These are phyloP conservation scores for Cololabis saira DNA, from an alignment of 2,113 vertebrate genomes.

Conservation along the genomic window DNA sequence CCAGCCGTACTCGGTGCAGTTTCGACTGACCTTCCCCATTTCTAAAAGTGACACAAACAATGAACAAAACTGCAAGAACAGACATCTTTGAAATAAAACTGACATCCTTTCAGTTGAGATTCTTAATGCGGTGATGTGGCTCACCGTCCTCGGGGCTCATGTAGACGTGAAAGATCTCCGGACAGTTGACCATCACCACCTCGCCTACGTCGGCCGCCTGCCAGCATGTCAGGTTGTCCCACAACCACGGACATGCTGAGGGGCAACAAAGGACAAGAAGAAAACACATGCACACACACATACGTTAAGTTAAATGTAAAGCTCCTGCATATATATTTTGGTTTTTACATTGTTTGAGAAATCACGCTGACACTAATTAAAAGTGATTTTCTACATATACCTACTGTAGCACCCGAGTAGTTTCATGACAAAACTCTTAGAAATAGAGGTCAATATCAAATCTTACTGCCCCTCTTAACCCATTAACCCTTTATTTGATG, in stretches of 20 bases:
- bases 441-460: too few species aligned
- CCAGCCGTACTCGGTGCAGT: conserved; percentile 95
- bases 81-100: neutral
- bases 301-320: too few species aligned
- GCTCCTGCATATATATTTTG: too few species aligned
- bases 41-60: conserved; percentile 59
- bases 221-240: conserved; percentile 98
- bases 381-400: too few species aligned
- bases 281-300: neutral
- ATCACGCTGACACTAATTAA: too few species aligned
- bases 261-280: neutral
- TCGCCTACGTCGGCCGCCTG: conserved; percentile 87
- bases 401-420: too few species aligned
- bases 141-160: conserved; percentile 91
- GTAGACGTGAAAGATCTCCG: conserved; percentile 87
- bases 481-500: too few species aligned
- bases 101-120: neutral
- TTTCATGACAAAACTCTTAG: too few species aligned
- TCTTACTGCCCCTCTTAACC: too few species aligned
- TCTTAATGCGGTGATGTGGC: neutral
- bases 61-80: neutral
- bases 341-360: too few species aligned
- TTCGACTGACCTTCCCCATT: conserved; percentile 87
- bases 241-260: conserved; percentile 91
- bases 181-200: conserved; percentile 90